phyloP scores from a whole-genome alignment of 2,888 invertebrate genomes.

The Spisula subtruncata region DNA sequence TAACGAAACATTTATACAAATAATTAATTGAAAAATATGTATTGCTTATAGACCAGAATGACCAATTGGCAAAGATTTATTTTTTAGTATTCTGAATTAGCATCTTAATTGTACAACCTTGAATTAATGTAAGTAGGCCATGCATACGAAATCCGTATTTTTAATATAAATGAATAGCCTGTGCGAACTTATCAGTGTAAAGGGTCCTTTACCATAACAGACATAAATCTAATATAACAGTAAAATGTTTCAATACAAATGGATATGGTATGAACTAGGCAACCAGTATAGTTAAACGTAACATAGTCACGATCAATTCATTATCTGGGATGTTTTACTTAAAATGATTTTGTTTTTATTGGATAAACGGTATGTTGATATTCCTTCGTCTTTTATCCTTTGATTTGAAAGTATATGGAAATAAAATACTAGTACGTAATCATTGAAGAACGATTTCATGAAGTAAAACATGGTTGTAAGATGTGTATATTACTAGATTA shows the following conservation, averaged over 20 bases:
- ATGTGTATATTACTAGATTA: not conserved
- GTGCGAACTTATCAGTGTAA: constrained; percentile 2
- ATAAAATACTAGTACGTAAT: not conserved
- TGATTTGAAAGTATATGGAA: not conserved
- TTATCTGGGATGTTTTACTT: not conserved
- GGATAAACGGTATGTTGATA: constrained; percentile 1
- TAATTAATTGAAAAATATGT: too few species aligned
- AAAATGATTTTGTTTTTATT: not conserved
- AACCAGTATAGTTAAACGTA: not conserved
- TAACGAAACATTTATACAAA: too few species aligned
- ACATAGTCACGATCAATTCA: not conserved
- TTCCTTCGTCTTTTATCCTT: not conserved
- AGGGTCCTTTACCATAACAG: not conserved
- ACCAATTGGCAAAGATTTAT: not conserved
- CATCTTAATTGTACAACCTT: not conserved
- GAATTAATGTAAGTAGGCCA: not conserved
- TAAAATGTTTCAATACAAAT: not conserved
- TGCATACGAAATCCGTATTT: not conserved
- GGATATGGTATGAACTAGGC: not conserved
- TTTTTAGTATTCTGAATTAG: not conserved
- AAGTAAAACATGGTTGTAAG: not conserved
- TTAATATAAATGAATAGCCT: not conserved
- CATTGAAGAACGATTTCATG: not conserved
- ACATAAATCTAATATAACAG: not conserved
- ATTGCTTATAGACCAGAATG: too few species aligned